Conservation (phyloP, 2,113 vertebrate species). For the Cygnus buccinator region DNA sequence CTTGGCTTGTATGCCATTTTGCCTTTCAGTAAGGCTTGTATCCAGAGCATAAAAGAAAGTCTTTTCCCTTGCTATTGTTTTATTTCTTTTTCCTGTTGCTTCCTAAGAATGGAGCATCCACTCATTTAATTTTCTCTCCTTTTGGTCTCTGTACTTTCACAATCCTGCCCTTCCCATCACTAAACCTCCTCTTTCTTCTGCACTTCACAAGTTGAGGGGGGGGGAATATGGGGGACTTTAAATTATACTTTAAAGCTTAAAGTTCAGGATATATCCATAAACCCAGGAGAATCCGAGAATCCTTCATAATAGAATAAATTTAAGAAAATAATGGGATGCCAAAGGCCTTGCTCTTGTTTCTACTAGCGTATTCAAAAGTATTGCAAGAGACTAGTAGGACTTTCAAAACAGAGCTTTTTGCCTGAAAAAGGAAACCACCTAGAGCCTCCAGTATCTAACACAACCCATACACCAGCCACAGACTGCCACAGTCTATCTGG, state of each 20-base stretch:
- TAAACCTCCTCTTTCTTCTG: background rate
- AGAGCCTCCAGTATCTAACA: background rate
- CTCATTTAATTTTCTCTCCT: background rate
- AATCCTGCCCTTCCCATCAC: background rate
- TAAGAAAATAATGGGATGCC: background rate
- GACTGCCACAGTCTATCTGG: background rate
- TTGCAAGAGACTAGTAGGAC: background rate
- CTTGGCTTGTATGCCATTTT: background rate
- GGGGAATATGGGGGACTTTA: background rate
- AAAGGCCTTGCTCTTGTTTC: accelerated
- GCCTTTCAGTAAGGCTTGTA: background rate
- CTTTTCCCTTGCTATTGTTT: background rate
- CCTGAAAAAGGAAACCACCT: background rate
- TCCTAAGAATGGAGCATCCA: background rate
- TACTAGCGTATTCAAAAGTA: background rate
- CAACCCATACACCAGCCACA: background rate
- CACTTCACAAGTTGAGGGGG: background rate
- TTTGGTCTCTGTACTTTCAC: background rate
- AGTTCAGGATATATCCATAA: background rate
- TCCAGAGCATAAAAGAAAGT: background rate
- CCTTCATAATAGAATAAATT: background rate
- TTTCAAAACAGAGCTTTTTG: accelerated
- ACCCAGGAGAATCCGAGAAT: accelerated
- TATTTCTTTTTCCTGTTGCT: background rate
- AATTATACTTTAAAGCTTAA: background rate